Evolutionary conservation across 2,888 invertebrate species (phyloP), one percentile per base, ranked within the genome.

Genomic region (Metellina segmentata): DNA sequence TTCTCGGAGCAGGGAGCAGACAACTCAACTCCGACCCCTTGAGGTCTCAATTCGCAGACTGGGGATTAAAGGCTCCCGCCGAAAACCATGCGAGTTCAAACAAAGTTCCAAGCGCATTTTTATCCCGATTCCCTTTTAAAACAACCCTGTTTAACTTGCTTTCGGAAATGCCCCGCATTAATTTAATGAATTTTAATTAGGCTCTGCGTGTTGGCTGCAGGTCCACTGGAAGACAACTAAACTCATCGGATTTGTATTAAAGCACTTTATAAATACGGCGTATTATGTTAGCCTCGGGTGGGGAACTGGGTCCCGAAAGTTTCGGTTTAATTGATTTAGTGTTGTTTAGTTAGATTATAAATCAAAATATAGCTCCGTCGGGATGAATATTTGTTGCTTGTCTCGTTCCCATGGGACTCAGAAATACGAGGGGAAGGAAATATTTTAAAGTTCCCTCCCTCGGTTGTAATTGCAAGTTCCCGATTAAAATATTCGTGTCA

Each of bases 161-260:
- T 75, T 61, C 34, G 19, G 61, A 61, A 34, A 34, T 52, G 72
- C 49, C 52, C 51, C 20, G 75, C 20, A 72, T 81, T 88, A 81
- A 49, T 88, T 88, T 88, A 88, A 88, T 88, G 88, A 81, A 81
- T 88, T 88, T 88, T 81, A 81, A 81, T 81, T 81, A 81, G 74
- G 51, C 71, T 49, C 5, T 52, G 51, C 9, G 61, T 69, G 6
- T 69, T 69, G 48, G 11, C 48, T 49, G 52, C 16, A 19, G 79
- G 8, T 19, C 52, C 20, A 34, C 34, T 34, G 34, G 34, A 34
- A 34, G 34, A 34, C 34, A 34, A 34, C 34, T 34, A 34, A 34
- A 34, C 34, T 71, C 70, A 77, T 53, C 48, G 72, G 75, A 75
- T 69, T 85, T 74, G 75, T 85, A 85, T 34, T 48, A 13, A 61